Evolutionary conservation across 2,797 vertebrate genomes (phyloP), one percentile per base, ranked within the genome.

Genomic region (Gadopsis marmoratus): DNA sequence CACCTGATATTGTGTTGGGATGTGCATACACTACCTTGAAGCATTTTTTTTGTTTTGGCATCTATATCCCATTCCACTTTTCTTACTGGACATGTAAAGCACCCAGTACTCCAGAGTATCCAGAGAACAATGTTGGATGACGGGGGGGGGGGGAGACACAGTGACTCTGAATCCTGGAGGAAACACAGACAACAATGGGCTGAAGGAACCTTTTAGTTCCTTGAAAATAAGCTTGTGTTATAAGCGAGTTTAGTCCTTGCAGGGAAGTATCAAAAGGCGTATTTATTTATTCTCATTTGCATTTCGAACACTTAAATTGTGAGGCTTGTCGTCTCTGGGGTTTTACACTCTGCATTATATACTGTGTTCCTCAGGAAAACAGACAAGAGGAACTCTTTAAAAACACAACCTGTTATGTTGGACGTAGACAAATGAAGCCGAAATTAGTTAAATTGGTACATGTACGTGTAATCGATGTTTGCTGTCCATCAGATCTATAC

Each of bases 261-360:
- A 56, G 63, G 29, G 19, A 76, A 73, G 14, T 71, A 51, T 65
- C 61, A 72, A 74, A 74, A 82, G 47, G 39, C 41, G 33, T 88
- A 63, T 88, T 90, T 85, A 86, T 82, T 79, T 85, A 63, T 67
- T 14, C 51, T 79, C 54, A 91, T 90, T 87, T 91, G 55, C 87
- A 92, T 87, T 87, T 91, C 83, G 91, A 88, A 92, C 63, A 26
- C 29, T 76, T 59, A 67, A 68, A 69, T 87, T 71, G 71, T 60
- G 64, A 74, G 47, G 67, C 71, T 64, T 66, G 63, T 43, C 13
- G 55, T 87, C 82, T 83, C 76, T 56, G 29, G 74, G 62, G 76
- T 72, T 84, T 87, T 61, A 61, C 31, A n/a, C 31, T 66, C 45
- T 71, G 58, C 4, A 72, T 85, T 76, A 78, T 60, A 75, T 31